Evolutionary conservation across 2,888 invertebrate species (phyloP).

Genomic region (Lordiphosa fenestrarum): DNA sequence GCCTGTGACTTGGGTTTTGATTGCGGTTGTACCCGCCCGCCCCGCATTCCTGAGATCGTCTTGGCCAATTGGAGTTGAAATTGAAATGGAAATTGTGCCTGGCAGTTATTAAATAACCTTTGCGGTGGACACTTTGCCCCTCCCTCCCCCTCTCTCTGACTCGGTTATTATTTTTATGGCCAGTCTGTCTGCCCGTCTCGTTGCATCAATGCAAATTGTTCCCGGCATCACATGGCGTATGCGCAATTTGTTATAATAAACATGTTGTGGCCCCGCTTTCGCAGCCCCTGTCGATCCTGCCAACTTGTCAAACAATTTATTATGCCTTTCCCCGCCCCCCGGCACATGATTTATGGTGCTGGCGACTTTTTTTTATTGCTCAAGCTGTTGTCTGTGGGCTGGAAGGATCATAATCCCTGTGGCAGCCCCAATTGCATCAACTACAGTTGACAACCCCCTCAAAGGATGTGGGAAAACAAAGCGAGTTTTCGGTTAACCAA

Average conservation of each 20-base stretch:
- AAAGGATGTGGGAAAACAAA: slow-evolving; percentile 12
- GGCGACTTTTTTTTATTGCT: slow-evolving; percentile 30
- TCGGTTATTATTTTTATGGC: slow-evolving; percentile 27
- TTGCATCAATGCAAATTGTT: slow-evolving; percentile 61
- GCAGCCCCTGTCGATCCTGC: slow-evolving; percentile 31
- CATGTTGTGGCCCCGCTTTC: slow-evolving; percentile 61
- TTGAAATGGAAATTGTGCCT: slow-evolving; percentile 26
- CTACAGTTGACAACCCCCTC: slow-evolving; percentile 14
- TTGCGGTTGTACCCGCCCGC: slow-evolving; percentile 38
- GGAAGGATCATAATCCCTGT: no score
- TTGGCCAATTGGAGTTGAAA: slow-evolving; percentile 23
- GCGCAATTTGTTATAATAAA: slow-evolving; percentile 73
- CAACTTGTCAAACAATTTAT: slow-evolving; percentile 73
- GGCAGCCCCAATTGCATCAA: not conserved
- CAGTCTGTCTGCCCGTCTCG: slow-evolving; percentile 12
- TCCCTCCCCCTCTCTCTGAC: not conserved
- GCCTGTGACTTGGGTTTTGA: slow-evolving; percentile 32
- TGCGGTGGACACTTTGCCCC: slow-evolving; percentile 23
- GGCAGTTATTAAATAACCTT: slow-evolving; percentile 48
- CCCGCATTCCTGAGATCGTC: slow-evolving; percentile 9
- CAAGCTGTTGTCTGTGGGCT: not conserved
- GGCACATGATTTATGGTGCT: slow-evolving; percentile 63
- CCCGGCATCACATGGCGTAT: slow-evolving; percentile 67
- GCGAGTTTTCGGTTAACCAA: slow-evolving; percentile 22
- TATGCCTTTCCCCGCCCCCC: slow-evolving; percentile 34